Evolutionary conservation across 2,113 vertebrate genomes (phyloP), one percentile per base, ranked within the genome.

Genomic region (Acrocephalus kingi): DNA sequence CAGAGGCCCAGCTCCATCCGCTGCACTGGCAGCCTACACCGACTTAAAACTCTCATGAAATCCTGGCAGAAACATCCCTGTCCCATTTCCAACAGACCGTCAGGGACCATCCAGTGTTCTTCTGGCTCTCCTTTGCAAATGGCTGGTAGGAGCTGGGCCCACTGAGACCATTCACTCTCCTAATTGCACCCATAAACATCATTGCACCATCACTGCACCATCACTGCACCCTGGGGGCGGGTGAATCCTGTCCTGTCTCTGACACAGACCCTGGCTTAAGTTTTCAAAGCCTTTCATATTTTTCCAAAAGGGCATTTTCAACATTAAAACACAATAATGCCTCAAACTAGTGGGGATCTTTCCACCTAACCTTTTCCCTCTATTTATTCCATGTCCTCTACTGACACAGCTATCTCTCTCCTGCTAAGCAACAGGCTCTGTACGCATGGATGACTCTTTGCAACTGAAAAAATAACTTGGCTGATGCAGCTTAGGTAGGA

Each of bases 401-500:
- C 85, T 35, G 87, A 83, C 92, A 94, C 90, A 81, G 82, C 93
- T 74, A 80, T 86, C 88, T 88, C 72, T 61, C 30, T 35, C 35
- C 88, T 94, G 93, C 94, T 78, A 92, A 89, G 95, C 94, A 93
- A 94, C 88, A 16, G 0, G 46, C 81, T 83, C 3, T 55, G 27
- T 49, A 95, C 33, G 89, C 94, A 93, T 92, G 96, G 93, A 75
- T 96, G 92, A 92, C 73, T 37, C 95, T 94, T 95, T 96, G 95
- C 85, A 96, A 96, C 33, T 11, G 83, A 25, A 93, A 96, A 94
- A 96, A 95, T 61, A 94, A 90, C 73, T 10, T 24, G 72, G 73
- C 92, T 25, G 92, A 56, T 72, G 90, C 73, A 94, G 96, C 92
- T 97, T 96, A 86, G 94, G 94, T 94, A 95, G 92, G 93, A 94